Percentiles rank a stretch among this genome's conserved stretches.
These are phyloP conservation scores for Alexandromys fortis DNA, from an alignment of 2,113 vertebrate species.

Conservation along the genomic window DNA sequence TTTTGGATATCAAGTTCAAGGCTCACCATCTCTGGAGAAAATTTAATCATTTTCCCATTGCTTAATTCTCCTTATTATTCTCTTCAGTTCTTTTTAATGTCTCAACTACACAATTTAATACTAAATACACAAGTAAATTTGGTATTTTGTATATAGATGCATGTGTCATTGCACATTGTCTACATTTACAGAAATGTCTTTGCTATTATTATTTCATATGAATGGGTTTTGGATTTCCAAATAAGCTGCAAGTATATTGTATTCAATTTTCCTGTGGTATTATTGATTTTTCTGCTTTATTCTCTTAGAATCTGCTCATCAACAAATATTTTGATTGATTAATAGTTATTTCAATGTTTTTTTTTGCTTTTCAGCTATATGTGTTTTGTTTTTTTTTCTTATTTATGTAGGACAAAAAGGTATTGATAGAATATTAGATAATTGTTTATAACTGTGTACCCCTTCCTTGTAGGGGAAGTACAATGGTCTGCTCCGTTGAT, in stretches of 20 bases:
- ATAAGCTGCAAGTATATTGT: background rate
- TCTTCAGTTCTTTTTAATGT: background rate
- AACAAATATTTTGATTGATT: slow-evolving; percentile 18
- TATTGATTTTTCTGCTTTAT: slow-evolving; percentile 38
- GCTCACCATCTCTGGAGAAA: background rate
- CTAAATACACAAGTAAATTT: background rate
- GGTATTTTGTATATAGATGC: background rate
- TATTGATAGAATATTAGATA: background rate
- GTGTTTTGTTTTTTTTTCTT: slow-evolving; percentile 21
- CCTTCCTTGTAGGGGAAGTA: background rate
- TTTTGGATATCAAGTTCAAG: slow-evolving; percentile 35
- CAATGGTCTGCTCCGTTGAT: background rate
- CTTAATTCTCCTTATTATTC: background rate
- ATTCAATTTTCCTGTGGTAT: background rate
- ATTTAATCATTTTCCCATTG: background rate
- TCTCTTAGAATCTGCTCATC: background rate
- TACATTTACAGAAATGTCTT: background rate
- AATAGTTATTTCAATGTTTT: background rate
- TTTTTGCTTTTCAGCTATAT: background rate
- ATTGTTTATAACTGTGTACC: background rate
- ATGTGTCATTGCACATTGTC: background rate
- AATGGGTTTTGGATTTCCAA: background rate
- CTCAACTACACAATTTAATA: background rate
- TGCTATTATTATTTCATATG: background rate
- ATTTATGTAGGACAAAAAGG: background rate